Base-by-base conservation (phyloP, 2,113 vertebrate species). In the Engraulis encrasicolus region DNA sequence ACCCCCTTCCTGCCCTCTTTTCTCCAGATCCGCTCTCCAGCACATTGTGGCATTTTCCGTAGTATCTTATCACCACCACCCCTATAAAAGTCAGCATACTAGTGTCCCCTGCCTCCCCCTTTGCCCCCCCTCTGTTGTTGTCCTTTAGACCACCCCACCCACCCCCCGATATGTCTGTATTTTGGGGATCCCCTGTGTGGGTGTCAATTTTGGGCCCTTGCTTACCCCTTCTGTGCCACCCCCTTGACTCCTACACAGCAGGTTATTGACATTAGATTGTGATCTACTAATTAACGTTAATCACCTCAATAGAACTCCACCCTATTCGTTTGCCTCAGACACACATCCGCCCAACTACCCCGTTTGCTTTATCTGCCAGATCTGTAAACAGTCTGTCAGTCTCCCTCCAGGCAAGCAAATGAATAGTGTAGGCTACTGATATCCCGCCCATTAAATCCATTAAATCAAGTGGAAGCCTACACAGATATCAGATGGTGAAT, bases 211-310 rank as follows among this genome's bases (percentile, higher is more conserved):
- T 9, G 6, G 58, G n/a, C 27, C 9, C 23, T 11, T 12, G 27
- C 7, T 66, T n/a, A 14, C 58, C 23, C 23, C 58, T 5, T 66
- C n/a, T 27, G n/a, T 7, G 27, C n/a, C 58, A 6, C 58, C 27
- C 66, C n/a, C n/a, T n/a, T n/a, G n/a, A 74, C 27, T 15, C 66
- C 15, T 27, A 4, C 14, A 17, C 66, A 36, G 66, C 40, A 45
- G 40, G 40, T 45, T 45, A 9, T 45, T 74, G 66, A 34, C 15
- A 31, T 74, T 27, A 34, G 66, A 74, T 74, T 31, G 0, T 36
- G 66, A 74, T 74, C 66, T 74, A 31, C 66, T 34, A 74, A 74
- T 74, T 74, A 11, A 74, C 58, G 34, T 23, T 74, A 74, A 74
- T 74, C 34, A 31, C 66, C 66, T 3, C 14, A 34, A 74, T 34